Evolutionary conservation across 2,797 vertebrate species (phyloP).

Genomic region (Alauda arvensis): DNA sequence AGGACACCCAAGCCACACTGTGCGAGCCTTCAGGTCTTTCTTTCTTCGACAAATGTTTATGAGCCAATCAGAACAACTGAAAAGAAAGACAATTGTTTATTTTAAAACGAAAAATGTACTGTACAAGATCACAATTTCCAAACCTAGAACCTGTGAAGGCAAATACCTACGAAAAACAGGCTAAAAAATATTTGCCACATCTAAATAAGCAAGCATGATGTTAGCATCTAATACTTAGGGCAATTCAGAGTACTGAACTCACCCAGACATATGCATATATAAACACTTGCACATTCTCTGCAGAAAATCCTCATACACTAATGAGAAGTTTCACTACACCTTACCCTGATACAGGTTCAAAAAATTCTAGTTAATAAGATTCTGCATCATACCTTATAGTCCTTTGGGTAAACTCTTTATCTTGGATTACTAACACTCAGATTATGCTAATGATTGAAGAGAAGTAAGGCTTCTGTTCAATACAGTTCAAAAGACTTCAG

Average conservation of each 20-base stretch:
- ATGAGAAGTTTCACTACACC: neutral
- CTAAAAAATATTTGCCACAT: neutral
- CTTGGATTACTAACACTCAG: neutral
- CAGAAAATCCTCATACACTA: neutral
- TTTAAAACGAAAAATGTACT: neutral
- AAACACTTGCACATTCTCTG: neutral
- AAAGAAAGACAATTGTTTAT: constrained; percentile 62
- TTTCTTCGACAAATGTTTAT: constrained; percentile 82
- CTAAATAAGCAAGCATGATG: neutral
- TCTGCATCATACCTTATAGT: neutral
- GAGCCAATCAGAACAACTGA: constrained; percentile 92
- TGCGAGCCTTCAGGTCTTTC: constrained; percentile 87
- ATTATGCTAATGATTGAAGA: neutral
- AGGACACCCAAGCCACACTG: constrained; percentile 91
- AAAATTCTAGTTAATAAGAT: neutral
- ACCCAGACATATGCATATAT: neutral
- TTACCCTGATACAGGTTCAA: neutral
- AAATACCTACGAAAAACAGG: neutral
- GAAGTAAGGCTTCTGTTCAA: neutral
- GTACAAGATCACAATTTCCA: neutral
- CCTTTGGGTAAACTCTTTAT: neutral
- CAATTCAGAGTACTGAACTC: neutral
- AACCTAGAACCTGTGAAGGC: neutral
- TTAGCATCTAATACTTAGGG: neutral
- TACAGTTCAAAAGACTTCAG: neutral